phyloP scores from a whole-genome alignment of 2,888 invertebrate genomes.

The Euclidia mi region DNA sequence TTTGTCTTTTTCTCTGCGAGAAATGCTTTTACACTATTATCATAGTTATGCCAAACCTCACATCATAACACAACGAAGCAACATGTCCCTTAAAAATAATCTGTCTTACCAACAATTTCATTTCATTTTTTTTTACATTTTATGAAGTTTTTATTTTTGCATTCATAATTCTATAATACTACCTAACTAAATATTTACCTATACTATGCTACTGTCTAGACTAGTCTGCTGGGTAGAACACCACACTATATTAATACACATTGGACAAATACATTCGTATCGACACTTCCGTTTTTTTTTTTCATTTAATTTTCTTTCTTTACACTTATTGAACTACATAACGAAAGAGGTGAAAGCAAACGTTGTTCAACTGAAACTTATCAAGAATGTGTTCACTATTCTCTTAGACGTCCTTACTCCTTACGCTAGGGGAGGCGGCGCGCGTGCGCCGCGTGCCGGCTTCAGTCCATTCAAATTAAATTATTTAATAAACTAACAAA shows the following conservation, averaged over 20 bases:
- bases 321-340: conserved; percentile 89
- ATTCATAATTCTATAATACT: conserved; percentile 89
- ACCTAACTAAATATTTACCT: conserved; percentile 90
- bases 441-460: conserved; percentile 72
- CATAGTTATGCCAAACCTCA: conserved; percentile 90
- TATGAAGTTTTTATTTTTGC: conserved; percentile 90
- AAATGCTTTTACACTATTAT: conserved; percentile 85
- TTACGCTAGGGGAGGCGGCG: conserved; percentile 65
- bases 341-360: conserved; percentile 90
- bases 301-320: conserved; percentile 86
- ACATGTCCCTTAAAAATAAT: conserved; percentile 91
- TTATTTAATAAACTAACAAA: conserved; percentile 89
- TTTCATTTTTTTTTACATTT: conserved; percentile 90
- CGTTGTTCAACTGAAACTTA: conserved; percentile 88
- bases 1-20: conserved; percentile 86
- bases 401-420: conserved; percentile 73
- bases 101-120: conserved; percentile 91
- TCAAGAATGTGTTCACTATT: conserved; percentile 84
- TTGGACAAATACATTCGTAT: conserved; percentile 89
- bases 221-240: conserved; percentile 90
- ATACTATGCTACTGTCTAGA: conserved; percentile 90
- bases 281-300: conserved; percentile 83
- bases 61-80: conserved; percentile 89
- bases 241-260: conserved; percentile 89
- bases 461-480: conserved; percentile 89